Evolutionary conservation across 1,140 invertebrate genomes (phyloP).

Genomic region (Muscidifurax raptorellus): DNA sequence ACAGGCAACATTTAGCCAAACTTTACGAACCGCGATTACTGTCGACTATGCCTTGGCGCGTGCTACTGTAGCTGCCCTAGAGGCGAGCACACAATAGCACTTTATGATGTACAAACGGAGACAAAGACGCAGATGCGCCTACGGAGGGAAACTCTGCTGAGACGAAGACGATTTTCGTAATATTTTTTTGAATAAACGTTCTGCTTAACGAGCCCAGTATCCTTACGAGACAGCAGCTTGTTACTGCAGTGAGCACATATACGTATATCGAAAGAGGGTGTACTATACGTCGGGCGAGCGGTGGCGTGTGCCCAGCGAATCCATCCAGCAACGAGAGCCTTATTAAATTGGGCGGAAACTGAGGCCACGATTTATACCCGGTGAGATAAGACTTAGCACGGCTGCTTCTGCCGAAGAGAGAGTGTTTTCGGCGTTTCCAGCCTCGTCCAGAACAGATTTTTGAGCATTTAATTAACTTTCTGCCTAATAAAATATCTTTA

Average conservation of each 20-base stretch:
- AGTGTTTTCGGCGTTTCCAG: not conserved
- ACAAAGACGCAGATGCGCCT: conserved; percentile 23
- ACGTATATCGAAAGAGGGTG: not conserved
- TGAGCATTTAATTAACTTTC: conserved; percentile 22
- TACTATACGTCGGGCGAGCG: too few species aligned
- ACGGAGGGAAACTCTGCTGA: conserved; percentile 24
- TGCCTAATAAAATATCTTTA: conserved; percentile 4
- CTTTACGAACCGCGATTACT: conserved; percentile 54
- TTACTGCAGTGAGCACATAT: too few species aligned
- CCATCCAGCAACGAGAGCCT: conserved; percentile 38
- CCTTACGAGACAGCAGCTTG: not conserved
- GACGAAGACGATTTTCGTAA: not conserved
- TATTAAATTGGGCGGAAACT: conserved; percentile 59
- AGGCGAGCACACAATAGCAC: conserved; percentile 45
- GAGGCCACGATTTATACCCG: conserved; percentile 55
- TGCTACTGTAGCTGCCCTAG: too few species aligned
- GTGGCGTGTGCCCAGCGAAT: conserved; percentile 4
- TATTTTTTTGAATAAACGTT: not conserved
- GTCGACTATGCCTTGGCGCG: not conserved
- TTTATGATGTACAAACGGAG: conserved; percentile 52
- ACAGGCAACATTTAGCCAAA: conserved; percentile 43
- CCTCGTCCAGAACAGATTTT: conserved; percentile 4
- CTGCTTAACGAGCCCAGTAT: not conserved
- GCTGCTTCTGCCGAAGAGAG: not conserved
- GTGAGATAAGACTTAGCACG: conserved; percentile 43